Evolutionary conservation across 2,113 vertebrate genomes (phyloP), one percentile per base, ranked within the genome.

Genomic region (Bubo blakistoni): DNA sequence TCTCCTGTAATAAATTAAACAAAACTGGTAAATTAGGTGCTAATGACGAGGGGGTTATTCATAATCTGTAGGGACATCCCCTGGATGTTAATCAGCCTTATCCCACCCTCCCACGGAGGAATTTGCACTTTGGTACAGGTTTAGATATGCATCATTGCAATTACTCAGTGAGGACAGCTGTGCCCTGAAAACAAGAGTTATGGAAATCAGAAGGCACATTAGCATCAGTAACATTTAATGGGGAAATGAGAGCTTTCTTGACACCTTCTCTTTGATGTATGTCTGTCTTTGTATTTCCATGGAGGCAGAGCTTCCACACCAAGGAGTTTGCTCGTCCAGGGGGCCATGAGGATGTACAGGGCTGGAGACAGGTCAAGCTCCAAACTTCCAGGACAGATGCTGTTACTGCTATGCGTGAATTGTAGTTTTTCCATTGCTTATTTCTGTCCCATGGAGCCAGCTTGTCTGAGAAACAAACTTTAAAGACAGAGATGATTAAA

Each of bases 1-100:
- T 63, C 29, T 78, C 54, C 55, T 51, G 44, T 38, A 79, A 81
- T 27, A 42, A 76, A 73, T 69, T 38, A 74, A 74, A 58, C 36
- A 34, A 80, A 55, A 1, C 21, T 6, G 10, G 29, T 34, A 16
- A 46, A 76, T 76, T 4, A 51, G 40, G 71, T 70, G 61, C 32
- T 86, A 65, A 55, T 0, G 6, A 26, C 0, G 3, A 59, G 30
- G 19, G 21, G 3, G 9, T 38, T 82, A 24, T 55, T 66, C 10
- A 11, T 59, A 61, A 79, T 25, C 51, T 2, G 1, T 24, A 40
- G 16, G 36, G 89, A 40, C 5, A 0, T n/a, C 36, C 24, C 17
- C 49, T 44, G 66, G 86, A 34, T 59, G 78, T 27, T 30, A 61
- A 65, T 36, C 66, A 20, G 44, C 20, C 67, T 86, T 70, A 11